Conservation (phyloP, 2,113 vertebrate genomes). For the Astatotilapia flaviijosephi region DNA sequence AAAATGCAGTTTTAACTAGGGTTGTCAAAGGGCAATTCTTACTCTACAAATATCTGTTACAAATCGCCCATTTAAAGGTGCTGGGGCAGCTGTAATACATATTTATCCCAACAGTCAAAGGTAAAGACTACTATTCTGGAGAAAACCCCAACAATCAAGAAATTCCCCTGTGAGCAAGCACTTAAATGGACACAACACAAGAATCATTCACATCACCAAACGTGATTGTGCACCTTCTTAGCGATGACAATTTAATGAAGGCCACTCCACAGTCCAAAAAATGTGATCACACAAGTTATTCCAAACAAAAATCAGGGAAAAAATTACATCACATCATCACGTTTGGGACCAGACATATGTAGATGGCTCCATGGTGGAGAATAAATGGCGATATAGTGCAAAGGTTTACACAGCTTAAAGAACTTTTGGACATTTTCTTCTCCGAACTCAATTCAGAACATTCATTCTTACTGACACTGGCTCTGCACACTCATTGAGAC, state of each 20-base stretch:
- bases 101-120: background rate
- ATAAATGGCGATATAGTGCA: background rate
- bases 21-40: background rate
- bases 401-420: background rate
- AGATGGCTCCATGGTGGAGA: background rate
- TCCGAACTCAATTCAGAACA: background rate
- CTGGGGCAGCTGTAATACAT: background rate
- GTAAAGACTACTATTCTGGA: background rate
- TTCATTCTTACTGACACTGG: background rate
- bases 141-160: background rate
- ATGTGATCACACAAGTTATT: background rate
- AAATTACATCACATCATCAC: background rate
- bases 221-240: background rate
- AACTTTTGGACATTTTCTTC: conserved; percentile 2
- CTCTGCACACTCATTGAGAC: background rate
- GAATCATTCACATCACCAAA: background rate
- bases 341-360: background rate
- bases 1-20: background rate
- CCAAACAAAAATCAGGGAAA: background rate
- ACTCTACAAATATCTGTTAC: background rate
- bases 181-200: background rate
- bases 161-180: background rate
- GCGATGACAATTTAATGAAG: background rate
- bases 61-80: background rate
- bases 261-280: background rate